phyloP scores from a whole-genome alignment of 37 sponge, comb jelly and placozoan species.

The Dysidea cf. avara region DNA sequence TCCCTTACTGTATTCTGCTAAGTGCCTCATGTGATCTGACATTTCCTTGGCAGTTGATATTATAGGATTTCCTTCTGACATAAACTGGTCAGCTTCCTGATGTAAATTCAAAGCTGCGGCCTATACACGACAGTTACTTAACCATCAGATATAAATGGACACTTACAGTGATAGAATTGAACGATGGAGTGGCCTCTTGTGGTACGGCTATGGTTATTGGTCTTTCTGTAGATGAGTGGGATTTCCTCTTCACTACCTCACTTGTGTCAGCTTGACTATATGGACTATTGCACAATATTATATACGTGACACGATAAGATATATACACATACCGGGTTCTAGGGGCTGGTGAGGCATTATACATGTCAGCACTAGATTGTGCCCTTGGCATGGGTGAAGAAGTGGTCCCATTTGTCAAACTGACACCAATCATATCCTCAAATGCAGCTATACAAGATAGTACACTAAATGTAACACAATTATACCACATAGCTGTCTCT shows the following conservation, averaged over 20 bases:
- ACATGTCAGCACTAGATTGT: not conserved
- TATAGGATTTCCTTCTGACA: constrained; percentile 73
- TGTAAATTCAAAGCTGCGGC: constrained; percentile 62
- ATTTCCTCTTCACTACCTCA: not conserved
- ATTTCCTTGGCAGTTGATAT: constrained; percentile 81
- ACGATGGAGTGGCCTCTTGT: too few relatives aligned
- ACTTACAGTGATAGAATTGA: too few relatives aligned
- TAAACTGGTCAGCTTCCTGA: constrained; percentile 66
- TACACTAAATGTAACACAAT: not conserved
- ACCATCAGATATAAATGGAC: too few relatives aligned
- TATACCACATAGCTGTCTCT: too few relatives aligned
- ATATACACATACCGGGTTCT: not conserved
- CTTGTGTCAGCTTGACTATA: too few relatives aligned
- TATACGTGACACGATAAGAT: too few relatives aligned
- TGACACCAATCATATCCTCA: constrained; percentile 12
- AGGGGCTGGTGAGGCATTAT: not conserved
- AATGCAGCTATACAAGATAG: constrained; percentile 22
- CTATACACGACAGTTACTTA: too few relatives aligned
- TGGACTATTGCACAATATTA: too few relatives aligned
- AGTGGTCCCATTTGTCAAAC: not conserved
- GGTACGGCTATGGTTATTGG: too few relatives aligned
- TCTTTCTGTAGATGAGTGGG: too few relatives aligned
- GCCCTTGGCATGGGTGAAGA: not conserved
- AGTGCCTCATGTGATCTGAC: constrained; percentile 79
- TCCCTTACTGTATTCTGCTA: constrained; percentile 71